A percentile compares a stretch with the other conserved stretches of the same genome.
Conservation (phyloP, 2,113 vertebrate genomes). For the Climacteris rufus region DNA sequence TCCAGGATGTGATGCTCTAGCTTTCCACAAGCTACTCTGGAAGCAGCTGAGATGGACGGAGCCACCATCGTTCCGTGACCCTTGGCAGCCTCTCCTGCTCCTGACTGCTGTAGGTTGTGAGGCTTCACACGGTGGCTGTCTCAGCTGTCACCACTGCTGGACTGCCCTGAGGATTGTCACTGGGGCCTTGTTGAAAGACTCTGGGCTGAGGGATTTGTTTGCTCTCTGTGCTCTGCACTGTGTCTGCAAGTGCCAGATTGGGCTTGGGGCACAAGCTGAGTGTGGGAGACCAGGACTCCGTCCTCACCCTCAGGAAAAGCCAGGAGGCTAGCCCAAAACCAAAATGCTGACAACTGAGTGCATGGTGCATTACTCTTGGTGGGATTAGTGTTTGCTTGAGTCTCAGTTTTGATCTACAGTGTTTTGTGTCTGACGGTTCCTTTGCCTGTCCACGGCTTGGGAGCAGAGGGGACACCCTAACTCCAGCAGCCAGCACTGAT, state of each 20-base stretch:
- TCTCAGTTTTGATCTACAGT: background rate
- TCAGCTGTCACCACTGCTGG: background rate
- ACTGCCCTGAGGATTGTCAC: background rate
- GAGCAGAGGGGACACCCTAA: background rate
- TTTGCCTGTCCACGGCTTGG: background rate
- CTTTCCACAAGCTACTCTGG: background rate
- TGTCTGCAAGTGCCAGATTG: background rate
- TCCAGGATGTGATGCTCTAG: background rate
- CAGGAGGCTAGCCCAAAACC: background rate
- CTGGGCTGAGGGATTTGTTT: background rate
- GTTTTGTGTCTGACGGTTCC: background rate
- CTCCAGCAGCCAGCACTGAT: background rate
- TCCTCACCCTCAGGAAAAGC: background rate
- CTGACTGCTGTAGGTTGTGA: background rate
- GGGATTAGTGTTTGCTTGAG: background rate
- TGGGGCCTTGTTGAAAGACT: background rate
- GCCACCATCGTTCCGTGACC: accelerated
- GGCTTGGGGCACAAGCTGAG: background rate
- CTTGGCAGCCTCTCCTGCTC: accelerated
- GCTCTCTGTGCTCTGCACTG: background rate
- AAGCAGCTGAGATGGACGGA: background rate
- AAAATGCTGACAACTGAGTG: background rate
- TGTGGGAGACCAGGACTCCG: background rate
- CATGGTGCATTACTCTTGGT: background rate
- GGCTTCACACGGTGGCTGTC: accelerated